Evolutionary conservation across 1,140 invertebrate species (phyloP).

Genomic region (Drosophila serrata): DNA sequence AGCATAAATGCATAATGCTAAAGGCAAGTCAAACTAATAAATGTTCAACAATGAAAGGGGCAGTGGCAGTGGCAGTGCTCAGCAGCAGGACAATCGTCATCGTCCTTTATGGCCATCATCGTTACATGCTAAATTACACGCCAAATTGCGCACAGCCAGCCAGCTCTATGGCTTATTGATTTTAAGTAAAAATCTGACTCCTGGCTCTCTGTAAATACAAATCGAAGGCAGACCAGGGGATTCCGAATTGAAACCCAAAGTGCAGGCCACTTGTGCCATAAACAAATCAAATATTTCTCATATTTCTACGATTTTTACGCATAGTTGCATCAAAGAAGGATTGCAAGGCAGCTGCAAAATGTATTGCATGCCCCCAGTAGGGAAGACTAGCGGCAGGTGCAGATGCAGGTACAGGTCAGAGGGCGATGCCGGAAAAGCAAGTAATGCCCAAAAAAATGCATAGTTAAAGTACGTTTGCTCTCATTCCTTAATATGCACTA

Average conservation of each 20-base stretch:
- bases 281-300: constrained; percentile 81
- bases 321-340: constrained; percentile 61
- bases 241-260: constrained; percentile 31
- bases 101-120: constrained; percentile 67
- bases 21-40: constrained; percentile 79
- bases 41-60: constrained; percentile 64
- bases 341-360: constrained; percentile 50
- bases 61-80: constrained; percentile 35
- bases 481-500: constrained; percentile 9
- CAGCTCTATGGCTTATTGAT: constrained; percentile 69
- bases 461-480: constrained; percentile 61
- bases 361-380: constrained; percentile 50
- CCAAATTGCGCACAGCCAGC: constrained; percentile 72
- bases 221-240: constrained; percentile 31
- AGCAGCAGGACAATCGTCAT: constrained; percentile 27
- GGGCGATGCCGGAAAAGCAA: constrained; percentile 8
- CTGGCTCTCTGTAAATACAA: constrained; percentile 36
- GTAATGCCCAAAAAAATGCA: constrained; percentile 47
- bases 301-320: constrained; percentile 70
- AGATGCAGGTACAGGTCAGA: not conserved
- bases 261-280: constrained; percentile 65
- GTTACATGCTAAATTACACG: constrained; percentile 82
- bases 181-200: constrained; percentile 52
- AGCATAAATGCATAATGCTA: constrained; percentile 76
- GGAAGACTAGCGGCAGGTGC: not conserved